Base-by-base conservation (phyloP, 2,888 invertebrate species). In the Drepana falcataria region DNA sequence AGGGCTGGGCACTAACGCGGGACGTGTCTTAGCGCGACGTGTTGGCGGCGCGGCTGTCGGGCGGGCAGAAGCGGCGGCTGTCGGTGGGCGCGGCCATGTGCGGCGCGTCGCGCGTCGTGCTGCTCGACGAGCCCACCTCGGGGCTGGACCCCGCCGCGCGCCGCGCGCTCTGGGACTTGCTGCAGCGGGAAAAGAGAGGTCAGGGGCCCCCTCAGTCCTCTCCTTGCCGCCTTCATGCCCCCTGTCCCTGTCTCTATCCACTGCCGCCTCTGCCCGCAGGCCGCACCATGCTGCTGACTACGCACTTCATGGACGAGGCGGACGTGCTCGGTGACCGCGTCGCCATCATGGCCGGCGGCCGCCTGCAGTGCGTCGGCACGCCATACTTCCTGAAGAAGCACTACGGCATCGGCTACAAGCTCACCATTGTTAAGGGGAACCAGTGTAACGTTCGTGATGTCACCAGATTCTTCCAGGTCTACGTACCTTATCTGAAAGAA, bases 221-320 rank as follows among this genome's bases (percentile, higher is more conserved):
- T 37, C 3, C 37, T 4, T 37, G 33, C 34, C 21, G 4, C 7
- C 4, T 4, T 34, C 33, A 1, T n/a, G 3, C 48, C 33, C 33
- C 48, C 48, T 3, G 7, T 9, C 2, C 44, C 44, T 44, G 44
- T 3, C 6, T 2, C 2, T 0, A 3, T 9, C 44, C 9, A 3
- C 2, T 1, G 7, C 9, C 44, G 9, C 9, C 37, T 2, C 2
- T 44, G 6, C 7, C 35, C n/a, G 37, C 64, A 87, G 95, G 95
- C 41, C 92, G 96, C 6, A 96, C 97, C 0, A 93, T 97, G 73
- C 88, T 97, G 41, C 86, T 97, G 51, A 95, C 96, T 0, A 96
- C 96, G 0, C 96, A 97, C 82, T 96, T 96, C 78, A 97, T 97
- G 97, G 97, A 97, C 71, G 97, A 97, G 82, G 97, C 97, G 0